Percentiles rank a stretch among this genome's conserved stretches.
phyloP scores from a whole-genome alignment of 2,797 vertebrate genomes.

The Dendrocincla tyrannina region DNA sequence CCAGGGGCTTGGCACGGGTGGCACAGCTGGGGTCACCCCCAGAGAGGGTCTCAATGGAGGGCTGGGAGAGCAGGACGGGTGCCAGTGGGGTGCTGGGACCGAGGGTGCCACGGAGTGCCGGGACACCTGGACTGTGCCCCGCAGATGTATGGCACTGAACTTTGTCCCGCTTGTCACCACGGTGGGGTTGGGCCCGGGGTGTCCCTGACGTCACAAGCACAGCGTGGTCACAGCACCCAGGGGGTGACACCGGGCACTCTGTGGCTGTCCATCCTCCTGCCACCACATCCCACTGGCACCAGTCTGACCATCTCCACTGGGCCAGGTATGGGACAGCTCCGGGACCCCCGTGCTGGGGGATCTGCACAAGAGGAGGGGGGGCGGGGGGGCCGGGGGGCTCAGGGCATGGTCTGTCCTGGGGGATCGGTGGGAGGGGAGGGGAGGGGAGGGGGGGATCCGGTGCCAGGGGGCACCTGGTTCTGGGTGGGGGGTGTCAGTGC shows the following conservation, averaged over 20 bases:
- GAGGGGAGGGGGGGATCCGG: too few relatives aligned
- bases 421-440: background rate
- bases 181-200: background rate
- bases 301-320: background rate
- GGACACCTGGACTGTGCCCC: background rate
- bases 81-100: background rate
- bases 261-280: fast-evolving
- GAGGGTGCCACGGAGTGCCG: background rate
- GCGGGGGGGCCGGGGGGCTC: background rate
- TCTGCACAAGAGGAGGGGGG: background rate
- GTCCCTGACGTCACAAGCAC: background rate
- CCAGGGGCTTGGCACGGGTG: background rate
- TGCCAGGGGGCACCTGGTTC: background rate
- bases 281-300: background rate
- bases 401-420: background rate
- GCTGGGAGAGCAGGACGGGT: background rate
- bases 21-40: background rate
- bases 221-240: background rate
- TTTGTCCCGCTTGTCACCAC: background rate
- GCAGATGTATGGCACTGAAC: background rate
- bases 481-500: background rate
- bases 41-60: background rate
- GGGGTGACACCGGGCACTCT: background rate
- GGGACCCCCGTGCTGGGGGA: background rate
- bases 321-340: background rate